Evolutionary conservation across 2,888 invertebrate genomes (phyloP).

Genomic region (Pedicia rivosa): DNA sequence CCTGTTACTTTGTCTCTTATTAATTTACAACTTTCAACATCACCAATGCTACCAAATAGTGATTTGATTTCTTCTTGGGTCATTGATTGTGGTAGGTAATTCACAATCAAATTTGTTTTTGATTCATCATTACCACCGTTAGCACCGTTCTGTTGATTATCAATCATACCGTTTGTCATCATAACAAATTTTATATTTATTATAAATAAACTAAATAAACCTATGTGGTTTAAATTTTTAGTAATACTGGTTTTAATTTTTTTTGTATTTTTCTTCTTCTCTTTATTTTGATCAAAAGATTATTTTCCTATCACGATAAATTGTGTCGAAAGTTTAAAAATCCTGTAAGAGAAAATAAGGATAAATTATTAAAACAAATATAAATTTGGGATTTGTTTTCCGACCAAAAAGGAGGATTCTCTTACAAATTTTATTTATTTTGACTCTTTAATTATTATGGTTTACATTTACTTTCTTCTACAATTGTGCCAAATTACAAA

Average conservation of each 20-base stretch:
- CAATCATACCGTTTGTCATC: conserved; percentile 29
- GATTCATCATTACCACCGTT: conserved; percentile 56
- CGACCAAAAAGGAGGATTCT: too few species aligned
- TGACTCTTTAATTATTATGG: too few species aligned
- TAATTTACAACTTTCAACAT: conserved; percentile 94
- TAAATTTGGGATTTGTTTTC: too few species aligned
- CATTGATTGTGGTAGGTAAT: conserved; percentile 88
- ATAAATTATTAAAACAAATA: too few species aligned
- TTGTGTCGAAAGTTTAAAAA: too few species aligned
- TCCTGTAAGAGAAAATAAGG: too few species aligned
- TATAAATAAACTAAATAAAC: conserved; percentile 3
- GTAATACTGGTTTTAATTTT: neutral
- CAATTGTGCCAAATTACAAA: too few species aligned
- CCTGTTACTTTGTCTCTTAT: conserved; percentile 93
- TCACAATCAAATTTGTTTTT: conserved; percentile 89
- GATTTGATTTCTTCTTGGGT: conserved; percentile 91
- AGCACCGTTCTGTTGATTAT: conserved; percentile 68
- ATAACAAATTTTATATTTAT: conserved; percentile 8
- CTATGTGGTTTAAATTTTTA: neutral
- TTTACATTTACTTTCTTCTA: too few species aligned
- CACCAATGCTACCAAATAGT: conserved; percentile 86
- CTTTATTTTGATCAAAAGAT: too few species aligned
- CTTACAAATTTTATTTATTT: too few species aligned
- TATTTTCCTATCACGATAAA: too few species aligned
- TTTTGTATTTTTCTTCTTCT: conserved; percentile 1